These are phyloP conservation scores for Percopsis transmontana DNA, from an alignment of 2,113 vertebrate species.

Conservation along the genomic window DNA sequence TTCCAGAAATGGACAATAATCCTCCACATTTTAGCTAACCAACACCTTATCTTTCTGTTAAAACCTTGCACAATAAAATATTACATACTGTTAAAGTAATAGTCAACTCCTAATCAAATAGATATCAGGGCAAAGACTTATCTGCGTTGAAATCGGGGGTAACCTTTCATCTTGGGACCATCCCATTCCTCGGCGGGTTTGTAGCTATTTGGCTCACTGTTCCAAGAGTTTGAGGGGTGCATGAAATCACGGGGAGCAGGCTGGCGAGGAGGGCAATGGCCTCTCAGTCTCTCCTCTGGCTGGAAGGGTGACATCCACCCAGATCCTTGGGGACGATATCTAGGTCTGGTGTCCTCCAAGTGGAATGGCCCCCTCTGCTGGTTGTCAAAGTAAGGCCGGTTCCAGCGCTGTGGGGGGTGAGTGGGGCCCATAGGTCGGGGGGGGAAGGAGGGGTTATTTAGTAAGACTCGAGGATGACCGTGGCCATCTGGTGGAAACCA, in stretches of 20 bases:
- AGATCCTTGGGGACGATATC: background rate
- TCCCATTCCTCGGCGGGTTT: background rate
- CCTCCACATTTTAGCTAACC: too few species aligned
- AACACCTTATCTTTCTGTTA: background rate
- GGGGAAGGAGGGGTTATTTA: background rate
- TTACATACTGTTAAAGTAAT: background rate
- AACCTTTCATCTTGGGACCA: background rate
- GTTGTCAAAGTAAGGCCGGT: background rate
- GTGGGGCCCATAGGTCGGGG: background rate
- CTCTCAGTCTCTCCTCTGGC: background rate
- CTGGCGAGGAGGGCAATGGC: background rate
- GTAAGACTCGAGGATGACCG: background rate
- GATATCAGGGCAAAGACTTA: background rate
- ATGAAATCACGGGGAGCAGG: slow-evolving; percentile 1
- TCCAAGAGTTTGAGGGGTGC: slow-evolving; percentile 34
- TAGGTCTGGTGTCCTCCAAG: background rate
- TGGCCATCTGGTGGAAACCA: background rate
- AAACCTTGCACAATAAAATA: background rate
- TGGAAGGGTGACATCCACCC: background rate
- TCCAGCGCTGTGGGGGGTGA: slow-evolving; percentile 19
- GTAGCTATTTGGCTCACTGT: background rate
- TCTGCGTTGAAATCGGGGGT: background rate
- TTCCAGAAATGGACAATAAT: too few species aligned
- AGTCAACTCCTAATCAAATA: background rate
- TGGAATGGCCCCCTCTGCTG: slow-evolving; percentile 13